phyloP scores from a whole-genome alignment of 1,140 invertebrate genomes.

The Lutraria rhynchaena region DNA sequence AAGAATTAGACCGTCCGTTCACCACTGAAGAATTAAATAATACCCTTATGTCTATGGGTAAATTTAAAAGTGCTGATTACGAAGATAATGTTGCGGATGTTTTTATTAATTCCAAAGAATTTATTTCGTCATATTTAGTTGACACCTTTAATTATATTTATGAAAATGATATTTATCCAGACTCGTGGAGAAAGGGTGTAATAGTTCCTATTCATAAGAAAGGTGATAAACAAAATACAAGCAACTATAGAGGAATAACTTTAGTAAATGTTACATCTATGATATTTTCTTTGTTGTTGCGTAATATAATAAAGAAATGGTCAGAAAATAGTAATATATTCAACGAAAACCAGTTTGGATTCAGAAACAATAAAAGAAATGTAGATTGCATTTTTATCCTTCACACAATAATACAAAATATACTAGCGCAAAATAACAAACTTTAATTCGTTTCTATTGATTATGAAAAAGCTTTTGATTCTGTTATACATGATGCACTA shows the following conservation, averaged over 20 bases:
- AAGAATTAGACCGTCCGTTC: too few species aligned
- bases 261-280: too few species aligned
- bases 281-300: background rate
- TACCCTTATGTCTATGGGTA: background rate
- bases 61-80: too few species aligned
- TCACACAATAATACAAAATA: conserved; percentile 23
- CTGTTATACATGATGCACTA: too few species aligned
- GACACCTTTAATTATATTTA: conserved; percentile 17
- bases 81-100: conserved; percentile 27
- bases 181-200: too few species aligned
- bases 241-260: too few species aligned
- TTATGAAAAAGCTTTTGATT: conserved; percentile 19
- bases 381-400: conserved; percentile 22
- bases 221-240: background rate
- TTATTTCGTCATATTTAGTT: too few species aligned
- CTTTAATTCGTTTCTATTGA: too few species aligned
- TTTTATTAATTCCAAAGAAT: conserved; percentile 16
- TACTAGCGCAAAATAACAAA: too few species aligned
- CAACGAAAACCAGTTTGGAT: too few species aligned
- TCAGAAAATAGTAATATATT: conserved; percentile 11
- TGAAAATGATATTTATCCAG: background rate
- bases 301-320: conserved; percentile 32
- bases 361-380: too few species aligned
- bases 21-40: conserved; percentile 6
- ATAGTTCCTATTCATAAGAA: too few species aligned